A percentile compares a stretch with the other conserved stretches of the same genome.
Evolutionary conservation across 2,888 invertebrate species (phyloP).

Genomic region (Cephus pygmeus): DNA sequence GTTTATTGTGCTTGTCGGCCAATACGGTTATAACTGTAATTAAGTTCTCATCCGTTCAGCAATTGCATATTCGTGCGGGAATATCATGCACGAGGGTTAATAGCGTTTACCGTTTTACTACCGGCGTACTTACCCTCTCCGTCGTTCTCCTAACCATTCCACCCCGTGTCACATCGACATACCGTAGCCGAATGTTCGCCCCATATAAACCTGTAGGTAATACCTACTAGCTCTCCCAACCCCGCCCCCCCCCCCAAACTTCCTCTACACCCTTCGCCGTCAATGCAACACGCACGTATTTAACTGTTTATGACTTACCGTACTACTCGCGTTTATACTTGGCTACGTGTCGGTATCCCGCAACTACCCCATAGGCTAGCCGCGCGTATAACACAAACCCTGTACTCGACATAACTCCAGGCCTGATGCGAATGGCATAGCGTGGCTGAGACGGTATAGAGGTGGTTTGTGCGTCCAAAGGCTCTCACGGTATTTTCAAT

Average conservation of each 20-base stretch:
- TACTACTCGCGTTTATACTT: neutral
- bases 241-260: neutral
- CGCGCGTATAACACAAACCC: neutral
- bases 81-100: conserved; percentile 28
- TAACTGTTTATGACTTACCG: conserved; percentile 23
- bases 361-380: neutral
- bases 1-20: conserved; percentile 12
- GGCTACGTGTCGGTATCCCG: neutral
- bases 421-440: conserved; percentile 34
- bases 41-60: conserved; percentile 33
- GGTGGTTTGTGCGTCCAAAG: conserved; percentile 40
- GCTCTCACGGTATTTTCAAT: conserved; percentile 59
- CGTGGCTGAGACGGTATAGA: conserved; percentile 22
- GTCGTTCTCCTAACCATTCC: neutral
- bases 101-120: conserved; percentile 40
- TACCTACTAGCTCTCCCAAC: neutral
- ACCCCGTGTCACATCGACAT: neutral
- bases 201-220: neutral
- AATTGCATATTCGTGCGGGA: conserved; percentile 14
- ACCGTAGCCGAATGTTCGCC: neutral
- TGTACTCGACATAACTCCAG: neutral
- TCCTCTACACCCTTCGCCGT: neutral
- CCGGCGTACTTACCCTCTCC: neutral
- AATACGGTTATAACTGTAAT: conserved; percentile 35
- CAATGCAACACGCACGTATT: conserved; percentile 12